Base-by-base conservation (phyloP, 2,797 vertebrate species). In the Simalia tracyae region DNA sequence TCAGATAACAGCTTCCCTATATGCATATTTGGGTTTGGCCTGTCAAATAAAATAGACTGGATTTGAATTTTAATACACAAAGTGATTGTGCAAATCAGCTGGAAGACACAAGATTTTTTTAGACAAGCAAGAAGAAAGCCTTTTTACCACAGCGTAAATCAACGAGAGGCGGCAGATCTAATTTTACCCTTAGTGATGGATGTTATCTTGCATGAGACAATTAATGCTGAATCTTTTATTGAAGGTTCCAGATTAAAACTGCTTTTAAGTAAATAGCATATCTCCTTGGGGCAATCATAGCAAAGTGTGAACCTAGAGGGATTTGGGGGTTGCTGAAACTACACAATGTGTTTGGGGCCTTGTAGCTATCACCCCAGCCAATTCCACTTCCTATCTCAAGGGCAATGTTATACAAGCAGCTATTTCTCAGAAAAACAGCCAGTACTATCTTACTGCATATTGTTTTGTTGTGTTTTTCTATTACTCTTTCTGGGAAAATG, bases 361-460 rank as follows among this genome's bases (percentile, higher is more conserved):
- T 46, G 87, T 93, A 72, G 93, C 91, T 87, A 87, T 95, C 93
- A 88, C 24, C 92, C 93, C 92, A 92, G 94, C 94, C 86, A 95
- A 93, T 96, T 88, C n/a, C 68, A n/a, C 88, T 94, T 93, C 89
- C 91, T 81, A 22, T 61, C 95, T 94, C 93, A 31, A 90, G 95
- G 95, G 95, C 91, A 91, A 76, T 76, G 76, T 6, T 72, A 93
- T 17, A 63, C 24, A 84, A 1, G 1, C 0, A 0, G 87, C 68
- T 87, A 95, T 87, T 93, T 54, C 50, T 92, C 91, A 68, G 88
- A 94, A 91, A 95, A 95, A 92, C 46, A 91, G 72, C 89, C 91
- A 94, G 94, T 92, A 72, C 1, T 4, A 19, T 93, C 89, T 96
- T 89, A 93, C 59, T 68, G 86, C 92, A 89, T 19, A 0, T 14